These are phyloP conservation scores for Dicerorhinus sumatrensis DNA, from an alignment of 2,113 vertebrate genomes.

Conservation along the genomic window DNA sequence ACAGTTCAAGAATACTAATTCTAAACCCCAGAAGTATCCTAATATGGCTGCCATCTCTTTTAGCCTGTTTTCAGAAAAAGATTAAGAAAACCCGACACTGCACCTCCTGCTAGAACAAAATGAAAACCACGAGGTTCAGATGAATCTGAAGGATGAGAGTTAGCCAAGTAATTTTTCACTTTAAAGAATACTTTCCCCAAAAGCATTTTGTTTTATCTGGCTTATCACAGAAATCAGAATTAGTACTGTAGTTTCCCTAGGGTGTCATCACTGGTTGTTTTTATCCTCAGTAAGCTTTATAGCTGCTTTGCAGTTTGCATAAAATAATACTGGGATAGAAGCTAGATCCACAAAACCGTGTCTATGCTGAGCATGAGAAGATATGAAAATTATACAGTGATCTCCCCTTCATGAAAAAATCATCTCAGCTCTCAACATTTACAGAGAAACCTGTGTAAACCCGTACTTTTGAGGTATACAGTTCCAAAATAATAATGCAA, in stretches of 20 bases:
- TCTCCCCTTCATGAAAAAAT: neutral
- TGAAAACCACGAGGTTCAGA: neutral
- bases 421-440: neutral
- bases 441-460: neutral
- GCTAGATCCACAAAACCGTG: neutral
- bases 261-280: neutral
- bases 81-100: neutral
- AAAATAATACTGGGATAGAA: neutral
- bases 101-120: conserved; percentile 29
- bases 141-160: neutral
- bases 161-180: conserved; percentile 10
- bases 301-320: neutral
- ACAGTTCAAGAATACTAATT: neutral
- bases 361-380: neutral
- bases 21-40: neutral
- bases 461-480: neutral
- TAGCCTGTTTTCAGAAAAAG: neutral
- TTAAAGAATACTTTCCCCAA: neutral
- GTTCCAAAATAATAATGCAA: neutral
- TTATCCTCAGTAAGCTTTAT: neutral
- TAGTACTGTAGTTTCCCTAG: neutral
- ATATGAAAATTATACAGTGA: neutral
- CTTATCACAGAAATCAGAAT: neutral
- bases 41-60: neutral
- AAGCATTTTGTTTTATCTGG: neutral